These are phyloP conservation scores for Sipha flava DNA, from an alignment of 1,140 invertebrate genomes.

Conservation along the genomic window DNA sequence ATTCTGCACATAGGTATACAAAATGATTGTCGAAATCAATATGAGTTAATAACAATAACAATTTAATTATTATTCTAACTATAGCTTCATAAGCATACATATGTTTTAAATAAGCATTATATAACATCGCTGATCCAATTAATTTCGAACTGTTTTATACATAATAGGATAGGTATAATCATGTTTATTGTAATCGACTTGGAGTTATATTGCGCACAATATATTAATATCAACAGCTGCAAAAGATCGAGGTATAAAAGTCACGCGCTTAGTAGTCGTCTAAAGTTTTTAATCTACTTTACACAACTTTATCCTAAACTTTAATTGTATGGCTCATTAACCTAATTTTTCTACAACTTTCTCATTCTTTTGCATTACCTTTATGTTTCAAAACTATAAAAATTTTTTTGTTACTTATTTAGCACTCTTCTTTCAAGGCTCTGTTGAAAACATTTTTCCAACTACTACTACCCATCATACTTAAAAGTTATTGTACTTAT, in stretches of 20 bases:
- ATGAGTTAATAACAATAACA: too few relatives aligned
- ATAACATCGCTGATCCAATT: too few relatives aligned
- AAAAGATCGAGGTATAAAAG: background rate
- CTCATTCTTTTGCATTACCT: background rate
- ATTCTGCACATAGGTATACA: too few relatives aligned
- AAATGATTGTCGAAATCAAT: too few relatives aligned
- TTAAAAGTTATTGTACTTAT: background rate
- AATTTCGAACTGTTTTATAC: too few relatives aligned
- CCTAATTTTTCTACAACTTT: constrained; percentile 23
- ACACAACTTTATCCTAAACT: constrained; percentile 14
- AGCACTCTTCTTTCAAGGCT: background rate
- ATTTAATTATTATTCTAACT: too few relatives aligned
- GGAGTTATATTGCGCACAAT: too few relatives aligned
- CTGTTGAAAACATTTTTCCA: background rate
- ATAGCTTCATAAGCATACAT: too few relatives aligned
- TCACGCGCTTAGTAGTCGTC: constrained; percentile 5
- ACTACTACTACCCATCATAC: background rate
- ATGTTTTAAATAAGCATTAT: too few relatives aligned
- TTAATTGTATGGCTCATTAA: constrained; percentile 28
- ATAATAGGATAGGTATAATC: too few relatives aligned
- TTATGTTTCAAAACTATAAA: background rate
- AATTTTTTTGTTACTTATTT: background rate
- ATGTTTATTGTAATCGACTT: too few relatives aligned
- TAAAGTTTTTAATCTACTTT: constrained; percentile 16
- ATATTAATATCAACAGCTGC: background rate